A percentile compares a stretch with the other conserved stretches of the same genome.
These are phyloP conservation scores for Gobiocypris rarus DNA, from an alignment of 2,113 vertebrate species.

Conservation along the genomic window DNA sequence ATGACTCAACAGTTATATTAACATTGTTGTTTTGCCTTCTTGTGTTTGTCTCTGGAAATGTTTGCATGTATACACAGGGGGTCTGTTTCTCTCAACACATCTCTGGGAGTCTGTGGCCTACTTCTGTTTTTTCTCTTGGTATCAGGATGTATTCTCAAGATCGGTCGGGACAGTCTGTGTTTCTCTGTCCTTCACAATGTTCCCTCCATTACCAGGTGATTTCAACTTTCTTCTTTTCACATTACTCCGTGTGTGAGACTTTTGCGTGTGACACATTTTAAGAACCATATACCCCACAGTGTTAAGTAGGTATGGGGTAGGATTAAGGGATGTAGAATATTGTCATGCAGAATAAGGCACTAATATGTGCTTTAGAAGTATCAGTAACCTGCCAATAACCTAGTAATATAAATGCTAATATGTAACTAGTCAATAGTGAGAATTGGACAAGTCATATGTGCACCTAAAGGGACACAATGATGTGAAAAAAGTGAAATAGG, in stretches of 20 bases:
- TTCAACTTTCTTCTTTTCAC: background rate
- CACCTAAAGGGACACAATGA: background rate
- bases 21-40: background rate
- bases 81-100: conserved; percentile 69
- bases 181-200: conserved; percentile 65
- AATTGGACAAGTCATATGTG: background rate
- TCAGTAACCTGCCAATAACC: too few relatives aligned
- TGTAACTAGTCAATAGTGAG: too few relatives aligned
- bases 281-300: background rate
- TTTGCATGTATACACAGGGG: conserved; percentile 64
- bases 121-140: conserved; percentile 83
- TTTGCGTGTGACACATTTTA: background rate
- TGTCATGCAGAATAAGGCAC: too few relatives aligned
- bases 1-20: background rate
- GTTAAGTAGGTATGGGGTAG: too few relatives aligned
- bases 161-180: conserved; percentile 80
- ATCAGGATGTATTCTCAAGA: conserved; percentile 80
- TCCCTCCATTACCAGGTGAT: conserved; percentile 70
- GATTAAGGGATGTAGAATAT: too few relatives aligned
- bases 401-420: too few relatives aligned
- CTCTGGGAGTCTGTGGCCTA: conserved; percentile 64
- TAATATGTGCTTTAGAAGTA: too few relatives aligned
- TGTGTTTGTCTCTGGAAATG: background rate
- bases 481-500: too few relatives aligned
- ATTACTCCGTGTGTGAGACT: background rate